Conservation (phyloP, 2,888 invertebrate genomes). For the Balanococcus diminutus region DNA sequence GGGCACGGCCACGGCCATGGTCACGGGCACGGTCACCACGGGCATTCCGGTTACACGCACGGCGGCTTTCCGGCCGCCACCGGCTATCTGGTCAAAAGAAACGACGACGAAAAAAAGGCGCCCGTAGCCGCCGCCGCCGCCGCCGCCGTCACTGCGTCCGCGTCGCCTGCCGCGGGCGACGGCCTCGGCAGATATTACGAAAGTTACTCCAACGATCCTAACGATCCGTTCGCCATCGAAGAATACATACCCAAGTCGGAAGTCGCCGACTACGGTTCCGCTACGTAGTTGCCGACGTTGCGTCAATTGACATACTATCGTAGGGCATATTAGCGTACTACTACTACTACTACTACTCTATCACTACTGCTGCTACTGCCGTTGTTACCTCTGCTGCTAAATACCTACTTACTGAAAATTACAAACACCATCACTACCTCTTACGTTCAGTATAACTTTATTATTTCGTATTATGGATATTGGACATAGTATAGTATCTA, state of each 20-base stretch:
- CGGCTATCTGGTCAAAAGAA: slow-evolving; percentile 56
- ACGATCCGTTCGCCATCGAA: slow-evolving; percentile 55
- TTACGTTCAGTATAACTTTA: too few species aligned
- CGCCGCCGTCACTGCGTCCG: neutral
- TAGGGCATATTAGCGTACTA: too few species aligned
- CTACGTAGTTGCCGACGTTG: neutral
- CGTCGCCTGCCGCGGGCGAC: neutral
- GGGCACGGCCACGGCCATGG: slow-evolving; percentile 55
- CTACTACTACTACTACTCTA: too few species aligned
- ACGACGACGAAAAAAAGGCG: slow-evolving; percentile 51
- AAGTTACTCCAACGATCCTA: neutral
- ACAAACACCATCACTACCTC: too few species aligned
- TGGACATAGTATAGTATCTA: too few species aligned
- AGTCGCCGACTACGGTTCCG: slow-evolving; percentile 56
- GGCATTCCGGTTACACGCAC: slow-evolving; percentile 21
- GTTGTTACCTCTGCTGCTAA: too few species aligned
- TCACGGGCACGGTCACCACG: slow-evolving; percentile 41
- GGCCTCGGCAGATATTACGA: slow-evolving; percentile 56
- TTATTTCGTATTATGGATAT: too few species aligned
- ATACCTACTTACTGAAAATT: too few species aligned
- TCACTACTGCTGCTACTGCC: too few species aligned
- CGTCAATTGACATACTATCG: too few species aligned
- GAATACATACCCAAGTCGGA: slow-evolving; percentile 56
- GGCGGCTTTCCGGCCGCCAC: slow-evolving; percentile 37
- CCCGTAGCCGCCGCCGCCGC: neutral